Percentiles rank a stretch among this genome's conserved stretches.
These are phyloP conservation scores for Pseudomugil gertrudae DNA, from an alignment of 2,797 vertebrate species.

Conservation along the genomic window DNA sequence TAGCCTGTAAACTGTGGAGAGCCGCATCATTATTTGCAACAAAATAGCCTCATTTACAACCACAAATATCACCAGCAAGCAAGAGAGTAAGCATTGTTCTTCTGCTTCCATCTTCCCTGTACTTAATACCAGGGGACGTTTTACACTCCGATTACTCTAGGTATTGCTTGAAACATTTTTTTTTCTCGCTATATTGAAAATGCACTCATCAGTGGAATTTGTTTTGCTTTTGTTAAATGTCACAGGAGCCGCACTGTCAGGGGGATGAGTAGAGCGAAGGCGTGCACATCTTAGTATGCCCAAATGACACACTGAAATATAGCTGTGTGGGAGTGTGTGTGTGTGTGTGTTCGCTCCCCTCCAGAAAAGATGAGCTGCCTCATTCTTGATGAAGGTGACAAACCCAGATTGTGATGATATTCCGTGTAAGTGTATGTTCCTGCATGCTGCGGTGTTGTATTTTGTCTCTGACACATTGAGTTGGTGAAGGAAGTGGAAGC, in stretches of 20 bases:
- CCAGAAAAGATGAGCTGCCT: conserved; percentile 49
- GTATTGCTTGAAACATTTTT: conserved; percentile 30
- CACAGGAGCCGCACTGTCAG: conserved; percentile 48
- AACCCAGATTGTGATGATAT: conserved; percentile 54
- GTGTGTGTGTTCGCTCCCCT: conserved; percentile 27
- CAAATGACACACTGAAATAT: conserved; percentile 39
- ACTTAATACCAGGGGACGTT: conserved; percentile 42
- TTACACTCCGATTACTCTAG: conserved; percentile 39
- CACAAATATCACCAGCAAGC: conserved; percentile 29
- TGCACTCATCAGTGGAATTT: conserved; percentile 62
- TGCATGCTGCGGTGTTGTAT: conserved; percentile 30
- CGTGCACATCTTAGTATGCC: conserved; percentile 23
- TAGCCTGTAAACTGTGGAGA: conserved; percentile 48
- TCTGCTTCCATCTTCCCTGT: conserved; percentile 10
- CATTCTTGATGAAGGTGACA: conserved; percentile 67
- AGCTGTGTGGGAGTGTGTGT: conserved; percentile 33
- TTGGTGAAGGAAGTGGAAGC: conserved; percentile 39
- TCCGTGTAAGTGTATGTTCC: conserved; percentile 39
- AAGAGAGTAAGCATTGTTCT: conserved; percentile 16
- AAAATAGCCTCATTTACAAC: conserved; percentile 57
- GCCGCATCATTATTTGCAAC: conserved; percentile 54
- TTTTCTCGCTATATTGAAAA: conserved; percentile 37
- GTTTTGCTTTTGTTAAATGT: conserved; percentile 70
- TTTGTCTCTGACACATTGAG: conserved; percentile 49
- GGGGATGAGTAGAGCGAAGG: conserved; percentile 36